Base-by-base conservation (phyloP, 1,140 invertebrate genomes). In the Drosophila kurseongensis region DNA sequence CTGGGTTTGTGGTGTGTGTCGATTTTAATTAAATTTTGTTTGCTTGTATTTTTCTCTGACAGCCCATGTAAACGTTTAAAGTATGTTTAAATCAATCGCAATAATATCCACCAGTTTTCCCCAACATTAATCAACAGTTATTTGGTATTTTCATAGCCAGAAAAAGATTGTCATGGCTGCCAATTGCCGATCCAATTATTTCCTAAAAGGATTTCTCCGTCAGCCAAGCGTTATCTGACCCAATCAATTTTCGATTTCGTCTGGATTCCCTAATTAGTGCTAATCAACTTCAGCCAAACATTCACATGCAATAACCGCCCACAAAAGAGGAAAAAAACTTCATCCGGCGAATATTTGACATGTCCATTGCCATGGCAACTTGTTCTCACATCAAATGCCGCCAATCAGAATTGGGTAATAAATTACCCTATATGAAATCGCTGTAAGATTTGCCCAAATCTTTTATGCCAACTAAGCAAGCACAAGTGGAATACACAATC, bases 11-110 rank as follows among this genome's bases (percentile, higher is more conserved):
- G 76, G 50, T 61, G 41, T 29, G 75, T 58, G 56, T 51, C 54
- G 48, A 55, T 75, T 75, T 82, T 82, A 83, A 82, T 82, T 82
- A 82, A 78, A 75, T 66, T 75, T 69, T 42, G 58, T 56, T 75
- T 65, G 80, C 69, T 75, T 74, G 58, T 59, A 61, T 75, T 75
- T 38, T 50, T 18, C 67, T 38, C 56, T 58, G 52, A 61, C 67
- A 73, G 69, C 40, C 8, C 55, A 41, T 35, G 41, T 41, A 41
- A 50, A 14, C 44, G 18, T 58, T 71, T 58, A 58, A 58, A 71
- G 44, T n/a, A 14, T 29, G 29, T 32, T 48, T 27, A 41, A 55
- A 36, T 72, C 67, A 58, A 50, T 50, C 36, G 48, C 48, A 16
- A 16, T 12, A 10, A 14, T 27, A 32, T n/a, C 27, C n/a, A 27